phyloP scores from a whole-genome alignment of 2,888 invertebrate genomes.

The Philonicus albiceps region DNA sequence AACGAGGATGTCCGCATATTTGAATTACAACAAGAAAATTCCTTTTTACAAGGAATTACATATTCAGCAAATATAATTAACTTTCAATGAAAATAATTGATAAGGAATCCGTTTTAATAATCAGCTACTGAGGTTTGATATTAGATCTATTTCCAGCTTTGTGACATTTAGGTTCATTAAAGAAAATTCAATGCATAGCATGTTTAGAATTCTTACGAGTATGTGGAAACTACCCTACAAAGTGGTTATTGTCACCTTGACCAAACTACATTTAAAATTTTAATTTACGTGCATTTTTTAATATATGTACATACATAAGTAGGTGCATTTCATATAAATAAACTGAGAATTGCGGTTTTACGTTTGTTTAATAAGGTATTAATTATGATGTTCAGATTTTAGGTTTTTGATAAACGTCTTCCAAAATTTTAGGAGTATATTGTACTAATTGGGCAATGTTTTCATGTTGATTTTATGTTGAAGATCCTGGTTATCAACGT shows the following conservation, averaged over 20 bases:
- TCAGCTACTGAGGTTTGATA: not conserved
- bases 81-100: not conserved
- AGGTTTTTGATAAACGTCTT: no score
- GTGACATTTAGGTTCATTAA: not conserved
- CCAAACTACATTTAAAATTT: not conserved
- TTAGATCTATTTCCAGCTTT: not conserved
- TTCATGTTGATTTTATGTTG: no score
- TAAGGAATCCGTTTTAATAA: not conserved
- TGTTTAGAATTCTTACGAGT: not conserved
- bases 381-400: no score
- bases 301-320: not conserved
- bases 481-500: no score
- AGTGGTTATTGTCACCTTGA: not conserved
- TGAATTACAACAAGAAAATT: not conserved
- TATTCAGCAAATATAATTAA: not conserved
- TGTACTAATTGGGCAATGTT: no score
- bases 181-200: not conserved
- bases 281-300: not conserved
- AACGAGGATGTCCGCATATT: no score
- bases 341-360: not conserved
- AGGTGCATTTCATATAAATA: not conserved
- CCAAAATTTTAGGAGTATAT: no score
- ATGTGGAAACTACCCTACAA: not conserved
- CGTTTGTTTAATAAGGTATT: no score
- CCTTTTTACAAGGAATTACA: not conserved